Conservation (phyloP, 1,140 invertebrate species). For the Adelges cooleyi region DNA sequence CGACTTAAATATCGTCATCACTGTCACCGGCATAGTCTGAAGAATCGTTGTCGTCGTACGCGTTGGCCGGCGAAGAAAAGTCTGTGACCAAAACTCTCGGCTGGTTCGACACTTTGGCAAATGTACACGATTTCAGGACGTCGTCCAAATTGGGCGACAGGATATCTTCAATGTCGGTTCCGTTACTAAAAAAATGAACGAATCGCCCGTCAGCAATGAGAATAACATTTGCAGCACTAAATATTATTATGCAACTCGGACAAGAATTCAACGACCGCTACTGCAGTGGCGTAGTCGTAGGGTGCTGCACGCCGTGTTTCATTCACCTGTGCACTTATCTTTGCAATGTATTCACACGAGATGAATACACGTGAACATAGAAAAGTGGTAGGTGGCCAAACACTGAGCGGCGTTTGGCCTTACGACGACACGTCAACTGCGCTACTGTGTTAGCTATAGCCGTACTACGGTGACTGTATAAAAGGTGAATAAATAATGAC, state of each 20-base stretch:
- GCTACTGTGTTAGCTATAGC: neutral
- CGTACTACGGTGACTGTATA: neutral
- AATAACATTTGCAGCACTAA: no score
- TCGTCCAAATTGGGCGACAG: slow-evolving; percentile 50
- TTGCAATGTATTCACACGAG: no score
- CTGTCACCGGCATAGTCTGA: slow-evolving; percentile 32
- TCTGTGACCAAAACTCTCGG: slow-evolving; percentile 23
- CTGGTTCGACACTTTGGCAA: slow-evolving; percentile 25
- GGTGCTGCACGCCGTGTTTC: no score
- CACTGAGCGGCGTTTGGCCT: no score
- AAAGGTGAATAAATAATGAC: neutral
- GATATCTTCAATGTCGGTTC: slow-evolving; percentile 45
- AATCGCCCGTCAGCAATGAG: no score
- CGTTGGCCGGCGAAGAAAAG: neutral
- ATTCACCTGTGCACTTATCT: no score
- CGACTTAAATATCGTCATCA: slow-evolving; percentile 29
- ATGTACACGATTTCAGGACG: slow-evolving; percentile 37
- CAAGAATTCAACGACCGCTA: no score
- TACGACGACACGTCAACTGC: no score
- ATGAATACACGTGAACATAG: no score
- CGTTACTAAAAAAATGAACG: slow-evolving; percentile 49
- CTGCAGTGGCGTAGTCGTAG: no score
- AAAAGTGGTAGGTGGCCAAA: no score
- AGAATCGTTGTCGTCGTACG: slow-evolving; percentile 21
- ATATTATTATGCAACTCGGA: no score